These are phyloP conservation scores for Leptoclinus maculatus DNA, from an alignment of 2,797 vertebrate genomes.

Conservation along the genomic window DNA sequence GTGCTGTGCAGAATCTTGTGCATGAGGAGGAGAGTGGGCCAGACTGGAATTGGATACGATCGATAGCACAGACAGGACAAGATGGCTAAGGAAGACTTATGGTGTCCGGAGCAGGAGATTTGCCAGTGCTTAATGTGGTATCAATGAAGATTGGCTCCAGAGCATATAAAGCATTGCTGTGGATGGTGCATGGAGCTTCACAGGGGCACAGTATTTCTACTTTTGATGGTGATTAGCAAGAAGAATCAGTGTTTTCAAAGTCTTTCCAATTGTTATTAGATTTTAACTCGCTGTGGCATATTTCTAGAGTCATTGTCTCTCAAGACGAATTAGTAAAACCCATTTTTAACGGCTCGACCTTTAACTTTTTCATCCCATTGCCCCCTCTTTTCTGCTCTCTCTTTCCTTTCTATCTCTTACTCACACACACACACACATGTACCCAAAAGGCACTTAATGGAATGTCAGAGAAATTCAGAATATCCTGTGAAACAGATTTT, in stretches of 20 bases:
- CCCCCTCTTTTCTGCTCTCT: neutral
- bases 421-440: neutral
- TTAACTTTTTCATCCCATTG: conserved; percentile 8
- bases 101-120: conserved; percentile 39
- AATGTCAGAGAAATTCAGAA: neutral
- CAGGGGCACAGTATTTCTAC: neutral
- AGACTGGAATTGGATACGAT: conserved; percentile 42
- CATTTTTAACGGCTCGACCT: neutral
- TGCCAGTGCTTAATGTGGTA: conserved; percentile 41
- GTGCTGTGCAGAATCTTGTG: conserved; percentile 4
- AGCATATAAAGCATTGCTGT: conserved; percentile 3
- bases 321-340: neutral
- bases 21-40: conserved; percentile 13
- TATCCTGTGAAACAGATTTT: neutral
- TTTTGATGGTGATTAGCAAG: conserved; percentile 15
- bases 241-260: neutral
- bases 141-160: conserved; percentile 26
- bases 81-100: conserved; percentile 45
- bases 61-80: conserved; percentile 37
- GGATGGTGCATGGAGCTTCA: conserved; percentile 7
- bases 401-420: neutral
- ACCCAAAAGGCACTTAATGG: neutral
- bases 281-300: neutral
- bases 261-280: neutral
- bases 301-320: neutral